Percentiles rank a stretch among this genome's conserved stretches.
Evolutionary conservation across 2,797 vertebrate genomes (phyloP).

Genomic region (Muscicapa striata): DNA sequence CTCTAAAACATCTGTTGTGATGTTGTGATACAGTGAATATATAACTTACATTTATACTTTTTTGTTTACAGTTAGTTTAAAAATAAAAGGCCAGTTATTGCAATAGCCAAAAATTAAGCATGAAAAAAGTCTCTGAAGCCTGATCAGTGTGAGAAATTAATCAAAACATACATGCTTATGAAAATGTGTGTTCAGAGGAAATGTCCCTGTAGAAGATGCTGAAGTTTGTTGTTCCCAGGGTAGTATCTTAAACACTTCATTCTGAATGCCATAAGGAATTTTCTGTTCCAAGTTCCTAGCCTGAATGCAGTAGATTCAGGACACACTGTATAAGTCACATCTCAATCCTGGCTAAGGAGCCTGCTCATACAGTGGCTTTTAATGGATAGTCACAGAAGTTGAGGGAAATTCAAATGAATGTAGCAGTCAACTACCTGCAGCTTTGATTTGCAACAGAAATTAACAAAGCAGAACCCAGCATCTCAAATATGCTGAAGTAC

Average conservation of each 20-base stretch:
- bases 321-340: rapidly evolving
- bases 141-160: not conserved
- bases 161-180: not conserved
- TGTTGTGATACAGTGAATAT: not conserved
- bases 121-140: not conserved
- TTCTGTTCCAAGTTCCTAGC: not conserved
- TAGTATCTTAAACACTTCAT: not conserved
- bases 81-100: not conserved
- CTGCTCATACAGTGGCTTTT: not conserved
- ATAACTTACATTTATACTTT: not conserved
- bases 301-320: not conserved
- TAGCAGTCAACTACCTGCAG: not conserved
- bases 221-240: not conserved
- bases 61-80: not conserved
- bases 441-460: not conserved
- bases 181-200: not conserved
- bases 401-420: not conserved
- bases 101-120: not conserved
- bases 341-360: not conserved
- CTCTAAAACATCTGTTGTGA: not conserved
- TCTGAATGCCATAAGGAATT: not conserved
- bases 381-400: not conserved
- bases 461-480: not conserved
- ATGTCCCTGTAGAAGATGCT: not conserved
- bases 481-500: not conserved